phyloP scores from a whole-genome alignment of 1,140 invertebrate species.

The Eumaeus atala region DNA sequence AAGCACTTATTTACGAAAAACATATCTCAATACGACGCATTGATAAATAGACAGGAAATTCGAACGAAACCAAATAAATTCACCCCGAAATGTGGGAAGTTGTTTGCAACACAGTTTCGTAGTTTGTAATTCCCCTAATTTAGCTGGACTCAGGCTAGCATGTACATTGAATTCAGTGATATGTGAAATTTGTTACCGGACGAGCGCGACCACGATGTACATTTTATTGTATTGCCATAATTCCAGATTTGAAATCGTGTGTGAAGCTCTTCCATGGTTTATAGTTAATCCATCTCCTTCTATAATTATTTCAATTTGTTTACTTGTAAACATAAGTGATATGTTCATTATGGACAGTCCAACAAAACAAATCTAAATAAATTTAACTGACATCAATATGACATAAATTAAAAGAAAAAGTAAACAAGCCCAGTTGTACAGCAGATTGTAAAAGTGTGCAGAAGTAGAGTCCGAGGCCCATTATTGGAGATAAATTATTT shows the following conservation, averaged over 20 bases:
- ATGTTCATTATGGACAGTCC: too few species aligned
- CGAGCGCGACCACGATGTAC: slow-evolving; percentile 1
- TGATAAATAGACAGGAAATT: slow-evolving; percentile 4
- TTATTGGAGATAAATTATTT: too few species aligned
- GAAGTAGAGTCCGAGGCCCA: too few species aligned
- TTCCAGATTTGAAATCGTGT: background rate
- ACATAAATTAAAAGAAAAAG: too few species aligned
- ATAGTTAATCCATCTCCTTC: too few species aligned
- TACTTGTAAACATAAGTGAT: too few species aligned
- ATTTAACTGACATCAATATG: too few species aligned
- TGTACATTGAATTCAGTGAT: background rate
- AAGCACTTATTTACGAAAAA: background rate
- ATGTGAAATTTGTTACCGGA: slow-evolving; percentile 9
- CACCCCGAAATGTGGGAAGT: slow-evolving; percentile 1
- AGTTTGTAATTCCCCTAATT: slow-evolving; percentile 5
- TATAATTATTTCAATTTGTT: too few species aligned
- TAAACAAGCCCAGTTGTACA: too few species aligned
- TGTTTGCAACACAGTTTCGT: background rate
- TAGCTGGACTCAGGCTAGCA: slow-evolving; percentile 1
- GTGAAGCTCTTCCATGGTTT: too few species aligned
- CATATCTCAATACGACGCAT: background rate
- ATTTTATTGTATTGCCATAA: slow-evolving; percentile 8
- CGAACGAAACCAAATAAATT: background rate
- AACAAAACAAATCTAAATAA: too few species aligned
- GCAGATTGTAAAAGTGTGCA: too few species aligned